Evolutionary conservation across 35 echinoderm and acorn worm species (phyloP).

Genomic region (Nesometra sesokonis): DNA sequence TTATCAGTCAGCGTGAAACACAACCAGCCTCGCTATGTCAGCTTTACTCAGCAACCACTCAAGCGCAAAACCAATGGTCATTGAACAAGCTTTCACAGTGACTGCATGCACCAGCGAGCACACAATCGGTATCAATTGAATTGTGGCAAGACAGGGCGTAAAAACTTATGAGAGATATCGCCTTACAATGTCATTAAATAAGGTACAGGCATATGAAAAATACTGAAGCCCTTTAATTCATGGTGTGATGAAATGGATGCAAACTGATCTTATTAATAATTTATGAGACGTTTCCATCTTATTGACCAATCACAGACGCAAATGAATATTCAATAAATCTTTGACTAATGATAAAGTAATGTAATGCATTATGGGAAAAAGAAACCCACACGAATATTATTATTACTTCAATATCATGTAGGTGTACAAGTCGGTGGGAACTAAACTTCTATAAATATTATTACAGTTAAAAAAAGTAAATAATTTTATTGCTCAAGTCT

Average conservation of each 20-base stretch:
- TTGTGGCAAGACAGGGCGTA: not conserved
- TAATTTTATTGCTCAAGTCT: too few species aligned
- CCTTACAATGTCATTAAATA: not conserved
- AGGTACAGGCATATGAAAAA: not conserved
- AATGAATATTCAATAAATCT: too few species aligned
- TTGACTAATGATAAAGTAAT: too few species aligned
- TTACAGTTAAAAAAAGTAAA: too few species aligned
- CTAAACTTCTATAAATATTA: too few species aligned
- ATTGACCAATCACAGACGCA: not conserved
- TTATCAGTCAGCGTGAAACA: not conserved
- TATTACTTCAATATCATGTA: too few species aligned
- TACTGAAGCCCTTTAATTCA: not conserved
- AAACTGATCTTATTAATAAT: not conserved
- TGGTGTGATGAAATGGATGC: not conserved
- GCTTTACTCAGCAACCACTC: not conserved
- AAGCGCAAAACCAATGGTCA: not conserved
- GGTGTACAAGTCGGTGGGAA: too few species aligned
- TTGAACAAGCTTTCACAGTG: not conserved
- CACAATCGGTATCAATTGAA: not conserved
- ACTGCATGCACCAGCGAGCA: not conserved
- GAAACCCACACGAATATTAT: too few species aligned
- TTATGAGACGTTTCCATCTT: not conserved
- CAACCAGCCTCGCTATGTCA: not conserved
- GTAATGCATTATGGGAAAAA: too few species aligned
- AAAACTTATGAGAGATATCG: not conserved